Percentiles rank a stretch among this genome's conserved stretches.
phyloP scores from a whole-genome alignment of 1,140 invertebrate genomes.

The Drosophila virilis region DNA sequence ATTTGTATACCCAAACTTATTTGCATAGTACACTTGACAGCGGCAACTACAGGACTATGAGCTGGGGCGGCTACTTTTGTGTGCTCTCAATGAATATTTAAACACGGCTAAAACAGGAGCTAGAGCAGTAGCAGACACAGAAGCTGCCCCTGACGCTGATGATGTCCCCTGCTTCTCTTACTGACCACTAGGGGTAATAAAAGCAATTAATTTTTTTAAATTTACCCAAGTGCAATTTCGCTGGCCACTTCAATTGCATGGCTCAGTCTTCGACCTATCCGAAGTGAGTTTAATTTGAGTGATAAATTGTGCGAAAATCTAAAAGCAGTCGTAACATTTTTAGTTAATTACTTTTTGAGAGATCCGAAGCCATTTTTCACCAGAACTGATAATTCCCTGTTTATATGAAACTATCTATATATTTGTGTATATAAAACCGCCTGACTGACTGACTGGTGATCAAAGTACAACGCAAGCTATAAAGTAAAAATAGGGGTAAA shows the following conservation, averaged over 20 bases:
- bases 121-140: constrained; percentile 19
- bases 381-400: constrained; percentile 9
- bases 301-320: constrained; percentile 65
- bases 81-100: constrained; percentile 74
- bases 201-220: constrained; percentile 78
- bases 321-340: constrained; percentile 48
- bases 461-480: no score
- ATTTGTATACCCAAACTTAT: constrained; percentile 77
- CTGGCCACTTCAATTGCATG: constrained; percentile 55
- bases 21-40: constrained; percentile 60
- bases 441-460: no score
- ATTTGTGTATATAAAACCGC: no score
- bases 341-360: constrained; percentile 54
- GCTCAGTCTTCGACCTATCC: constrained; percentile 17
- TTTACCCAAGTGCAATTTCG: constrained; percentile 64
- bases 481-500: no score
- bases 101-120: constrained; percentile 39
- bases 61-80: constrained; percentile 12
- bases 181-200: constrained; percentile 64
- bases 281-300: constrained; percentile 70
- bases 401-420: not conserved
- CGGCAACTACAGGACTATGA: not conserved
- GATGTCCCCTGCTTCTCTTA: constrained; percentile 14
- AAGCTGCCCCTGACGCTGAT: constrained; percentile 19
- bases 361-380: constrained; percentile 2